Evolutionary conservation across 2,113 vertebrate species (phyloP).

Genomic region (Coturnix japonica): DNA sequence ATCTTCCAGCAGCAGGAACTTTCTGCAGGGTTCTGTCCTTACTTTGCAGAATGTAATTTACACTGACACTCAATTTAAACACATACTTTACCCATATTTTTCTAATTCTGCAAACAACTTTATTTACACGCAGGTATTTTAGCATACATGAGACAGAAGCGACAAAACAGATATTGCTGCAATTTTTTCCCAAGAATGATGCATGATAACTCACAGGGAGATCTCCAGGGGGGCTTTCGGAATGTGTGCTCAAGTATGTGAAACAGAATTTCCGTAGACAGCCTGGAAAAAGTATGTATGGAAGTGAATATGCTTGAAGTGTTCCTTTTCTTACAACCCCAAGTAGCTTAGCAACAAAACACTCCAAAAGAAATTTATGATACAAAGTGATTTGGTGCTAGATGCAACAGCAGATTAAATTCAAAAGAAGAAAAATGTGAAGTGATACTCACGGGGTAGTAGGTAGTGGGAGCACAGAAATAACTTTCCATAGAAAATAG

Average conservation of each 20-base stretch:
- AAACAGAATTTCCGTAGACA: not conserved
- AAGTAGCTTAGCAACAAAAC: not conserved
- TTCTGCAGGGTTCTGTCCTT: not conserved
- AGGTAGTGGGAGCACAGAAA: not conserved
- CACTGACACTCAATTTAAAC: not conserved
- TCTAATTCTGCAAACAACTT: not conserved
- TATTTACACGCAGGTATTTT: not conserved
- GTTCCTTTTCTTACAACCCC: not conserved
- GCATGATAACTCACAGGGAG: not conserved
- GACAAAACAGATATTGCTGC: not conserved
- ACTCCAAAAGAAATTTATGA: not conserved
- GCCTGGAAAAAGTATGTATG: not conserved
- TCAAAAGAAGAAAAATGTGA: not conserved
- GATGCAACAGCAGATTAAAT: not conserved
- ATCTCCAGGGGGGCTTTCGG: not conserved
- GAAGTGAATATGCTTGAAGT: not conserved
- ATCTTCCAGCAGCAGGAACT: not conserved
- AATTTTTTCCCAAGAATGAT: not conserved
- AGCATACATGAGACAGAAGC: rapidly evolving
- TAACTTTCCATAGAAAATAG: not conserved
- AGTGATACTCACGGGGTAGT: not conserved
- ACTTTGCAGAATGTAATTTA: not conserved
- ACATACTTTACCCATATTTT: not conserved
- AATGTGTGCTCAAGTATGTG: not conserved
- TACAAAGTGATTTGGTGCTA: not conserved